Evolutionary conservation across 2,113 vertebrate genomes (phyloP).

Genomic region (Phycodurus eques): DNA sequence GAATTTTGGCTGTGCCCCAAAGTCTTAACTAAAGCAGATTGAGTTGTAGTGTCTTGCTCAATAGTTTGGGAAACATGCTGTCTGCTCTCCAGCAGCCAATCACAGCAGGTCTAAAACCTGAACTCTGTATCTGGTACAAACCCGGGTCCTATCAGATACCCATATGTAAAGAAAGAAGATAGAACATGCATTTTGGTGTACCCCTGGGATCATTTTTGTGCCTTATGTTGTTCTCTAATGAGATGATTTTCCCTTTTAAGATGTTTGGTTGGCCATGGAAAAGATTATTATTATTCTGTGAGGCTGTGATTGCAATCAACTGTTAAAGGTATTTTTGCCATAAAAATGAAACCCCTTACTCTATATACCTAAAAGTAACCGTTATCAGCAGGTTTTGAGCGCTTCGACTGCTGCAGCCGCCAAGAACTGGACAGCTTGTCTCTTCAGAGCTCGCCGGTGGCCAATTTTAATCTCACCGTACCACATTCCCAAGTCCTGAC

Average conservation of each 20-base stretch:
- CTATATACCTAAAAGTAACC: background rate
- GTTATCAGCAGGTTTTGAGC: conserved; percentile 3
- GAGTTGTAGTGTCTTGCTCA: background rate
- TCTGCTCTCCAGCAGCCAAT: background rate
- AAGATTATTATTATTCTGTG: background rate
- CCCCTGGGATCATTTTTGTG: background rate
- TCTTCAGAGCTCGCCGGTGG: conserved; percentile 15
- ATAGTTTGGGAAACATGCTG: background rate
- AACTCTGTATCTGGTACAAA: too few species aligned
- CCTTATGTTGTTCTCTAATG: background rate
- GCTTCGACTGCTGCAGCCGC: background rate
- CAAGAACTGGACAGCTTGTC: conserved; percentile 18
- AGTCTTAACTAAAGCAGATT: background rate
- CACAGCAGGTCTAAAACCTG: too few species aligned
- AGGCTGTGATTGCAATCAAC: background rate
- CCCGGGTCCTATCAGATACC: too few species aligned
- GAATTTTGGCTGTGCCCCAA: background rate
- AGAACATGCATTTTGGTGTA: background rate
- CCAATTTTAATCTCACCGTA: conserved; percentile 40
- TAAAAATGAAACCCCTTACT: background rate
- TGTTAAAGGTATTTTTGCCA: background rate
- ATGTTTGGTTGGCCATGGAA: background rate
- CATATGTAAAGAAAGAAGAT: too few species aligned
- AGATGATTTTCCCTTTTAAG: background rate
- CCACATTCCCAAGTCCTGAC: conserved; percentile 34